phyloP scores from a whole-genome alignment of 2,797 vertebrate genomes.

The Chelon auratus region DNA sequence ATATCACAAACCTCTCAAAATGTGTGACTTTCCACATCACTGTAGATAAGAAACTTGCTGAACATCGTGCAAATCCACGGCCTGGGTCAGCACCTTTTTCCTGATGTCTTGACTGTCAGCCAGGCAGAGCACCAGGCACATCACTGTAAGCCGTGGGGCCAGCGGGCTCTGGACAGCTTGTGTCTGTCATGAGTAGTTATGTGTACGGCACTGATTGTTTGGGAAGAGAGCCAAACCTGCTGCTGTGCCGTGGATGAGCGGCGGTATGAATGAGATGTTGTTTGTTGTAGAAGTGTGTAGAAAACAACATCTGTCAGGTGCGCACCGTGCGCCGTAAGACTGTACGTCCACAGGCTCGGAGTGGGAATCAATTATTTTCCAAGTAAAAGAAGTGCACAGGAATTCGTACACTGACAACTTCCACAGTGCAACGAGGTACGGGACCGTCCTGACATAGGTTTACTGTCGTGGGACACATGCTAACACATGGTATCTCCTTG shows the following conservation, averaged over 20 bases:
- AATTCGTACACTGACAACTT: slow-evolving; percentile 29
- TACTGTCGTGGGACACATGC: not conserved
- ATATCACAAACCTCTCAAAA: slow-evolving; percentile 22
- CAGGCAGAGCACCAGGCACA: slow-evolving; percentile 48
- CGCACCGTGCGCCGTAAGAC: slow-evolving; percentile 34
- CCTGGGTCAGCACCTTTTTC: slow-evolving; percentile 41
- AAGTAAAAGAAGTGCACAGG: slow-evolving; percentile 22
- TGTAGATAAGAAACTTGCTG: slow-evolving; percentile 22
- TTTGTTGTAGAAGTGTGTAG: slow-evolving; percentile 49
- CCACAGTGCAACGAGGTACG: not conserved
- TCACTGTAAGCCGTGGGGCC: slow-evolving; percentile 48
- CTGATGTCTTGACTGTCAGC: slow-evolving; percentile 47
- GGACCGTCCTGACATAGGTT: slow-evolving; percentile 5
- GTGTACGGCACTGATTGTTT: slow-evolving; percentile 70
- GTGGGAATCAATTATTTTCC: slow-evolving; percentile 21
- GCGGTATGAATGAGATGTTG: slow-evolving; percentile 63
- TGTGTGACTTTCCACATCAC: not conserved
- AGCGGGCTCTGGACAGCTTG: slow-evolving; percentile 69
- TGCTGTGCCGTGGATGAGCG: slow-evolving; percentile 66
- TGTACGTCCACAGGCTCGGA: slow-evolving; percentile 18
- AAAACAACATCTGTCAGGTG: slow-evolving; percentile 49
- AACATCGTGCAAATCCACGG: slow-evolving; percentile 26
- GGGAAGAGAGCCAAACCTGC: slow-evolving; percentile 67
- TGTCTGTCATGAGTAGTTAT: slow-evolving; percentile 73
- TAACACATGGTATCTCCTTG: not conserved